phyloP scores from a whole-genome alignment of 1,140 invertebrate species.

The Calliopsis andreniformis region DNA sequence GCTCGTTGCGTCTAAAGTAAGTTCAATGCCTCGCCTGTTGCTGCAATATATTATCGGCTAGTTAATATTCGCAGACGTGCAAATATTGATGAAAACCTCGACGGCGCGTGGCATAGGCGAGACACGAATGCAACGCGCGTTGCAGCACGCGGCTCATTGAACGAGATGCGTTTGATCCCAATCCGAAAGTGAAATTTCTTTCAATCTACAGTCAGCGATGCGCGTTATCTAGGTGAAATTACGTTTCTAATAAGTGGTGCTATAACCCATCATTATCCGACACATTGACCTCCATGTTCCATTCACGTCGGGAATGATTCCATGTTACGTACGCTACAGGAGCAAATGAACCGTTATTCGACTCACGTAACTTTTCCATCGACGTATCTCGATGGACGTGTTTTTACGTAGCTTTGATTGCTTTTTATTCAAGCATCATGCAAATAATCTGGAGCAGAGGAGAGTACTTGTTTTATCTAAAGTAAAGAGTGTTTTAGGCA shows the following conservation, averaged over 20 bases:
- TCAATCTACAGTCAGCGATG: slow-evolving; percentile 23
- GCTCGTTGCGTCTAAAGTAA: neutral
- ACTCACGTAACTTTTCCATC: slow-evolving; percentile 24
- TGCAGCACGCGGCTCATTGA: neutral
- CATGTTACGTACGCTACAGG: slow-evolving; percentile 26
- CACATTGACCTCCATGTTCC: slow-evolving; percentile 39
- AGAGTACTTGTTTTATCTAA: too few relatives aligned
- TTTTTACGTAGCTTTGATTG: neutral
- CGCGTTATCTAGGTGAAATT: slow-evolving; percentile 56
- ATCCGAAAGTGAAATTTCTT: slow-evolving; percentile 52
- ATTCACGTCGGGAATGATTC: slow-evolving; percentile 37
- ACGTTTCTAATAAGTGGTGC: slow-evolving; percentile 40
- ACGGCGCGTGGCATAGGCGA: neutral
- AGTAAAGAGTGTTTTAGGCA: too few relatives aligned
- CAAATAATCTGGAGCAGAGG: too few relatives aligned
- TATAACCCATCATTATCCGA: slow-evolving; percentile 39
- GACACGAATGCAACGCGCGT: neutral
- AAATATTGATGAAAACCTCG: neutral
- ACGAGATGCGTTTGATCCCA: slow-evolving; percentile 9
- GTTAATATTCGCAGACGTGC: neutral
- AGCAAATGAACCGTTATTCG: slow-evolving; percentile 22
- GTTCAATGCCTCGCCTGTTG: neutral
- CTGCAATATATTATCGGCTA: slow-evolving; percentile 3
- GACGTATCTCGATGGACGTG: neutral
- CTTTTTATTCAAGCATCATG: too few relatives aligned